phyloP scores from a whole-genome alignment of 2,113 vertebrate species.

The Microcebus murinus region DNA sequence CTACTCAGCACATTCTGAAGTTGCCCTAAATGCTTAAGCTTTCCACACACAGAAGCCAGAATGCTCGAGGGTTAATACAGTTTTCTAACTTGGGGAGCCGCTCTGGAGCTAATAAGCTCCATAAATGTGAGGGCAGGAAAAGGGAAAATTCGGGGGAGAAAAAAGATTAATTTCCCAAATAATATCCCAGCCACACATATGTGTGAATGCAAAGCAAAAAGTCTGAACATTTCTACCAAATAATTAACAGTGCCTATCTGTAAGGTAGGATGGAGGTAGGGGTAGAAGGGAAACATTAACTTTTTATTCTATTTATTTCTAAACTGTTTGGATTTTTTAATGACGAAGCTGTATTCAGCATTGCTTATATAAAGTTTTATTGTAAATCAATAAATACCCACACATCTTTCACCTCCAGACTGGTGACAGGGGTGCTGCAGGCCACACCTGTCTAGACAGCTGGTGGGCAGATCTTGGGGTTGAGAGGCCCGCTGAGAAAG shows the following conservation, averaged over 20 bases:
- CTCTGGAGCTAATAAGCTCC: neutral
- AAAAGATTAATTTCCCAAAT: neutral
- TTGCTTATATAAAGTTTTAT: neutral
- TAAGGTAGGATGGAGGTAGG: neutral
- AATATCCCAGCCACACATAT: neutral
- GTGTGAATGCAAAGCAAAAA: conserved; percentile 12
- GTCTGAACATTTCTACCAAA: conserved; percentile 29
- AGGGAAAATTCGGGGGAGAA: neutral
- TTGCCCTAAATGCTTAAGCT: neutral
- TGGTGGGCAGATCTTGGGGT: neutral
- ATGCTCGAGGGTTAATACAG: neutral
- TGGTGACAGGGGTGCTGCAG: neutral
- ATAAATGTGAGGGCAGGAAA: neutral
- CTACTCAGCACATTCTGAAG: neutral
- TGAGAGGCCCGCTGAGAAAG: neutral
- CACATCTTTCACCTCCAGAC: neutral
- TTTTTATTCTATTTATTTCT: neutral
- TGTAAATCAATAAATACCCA: neutral
- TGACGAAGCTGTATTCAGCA: neutral
- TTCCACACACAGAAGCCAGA: neutral
- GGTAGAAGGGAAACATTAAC: neutral
- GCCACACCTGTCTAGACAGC: neutral
- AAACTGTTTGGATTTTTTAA: neutral
- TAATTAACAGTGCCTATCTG: neutral
- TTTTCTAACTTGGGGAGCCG: neutral